Evolutionary conservation across 2,888 invertebrate genomes (phyloP).

Genomic region (Coleophora flavipennella): DNA sequence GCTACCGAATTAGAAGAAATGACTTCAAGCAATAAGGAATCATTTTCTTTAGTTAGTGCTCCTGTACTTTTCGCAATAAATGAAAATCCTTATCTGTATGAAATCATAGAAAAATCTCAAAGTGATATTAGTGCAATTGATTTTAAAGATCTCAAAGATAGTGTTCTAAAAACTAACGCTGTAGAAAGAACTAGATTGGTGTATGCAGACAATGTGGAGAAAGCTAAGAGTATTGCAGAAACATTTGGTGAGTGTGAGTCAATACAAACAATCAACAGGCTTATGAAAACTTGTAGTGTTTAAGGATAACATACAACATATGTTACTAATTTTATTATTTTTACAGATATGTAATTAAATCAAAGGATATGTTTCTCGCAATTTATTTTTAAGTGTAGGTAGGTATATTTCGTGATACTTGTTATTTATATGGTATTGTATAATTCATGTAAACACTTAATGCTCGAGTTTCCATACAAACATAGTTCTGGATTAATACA

Average conservation of each 20-base stretch:
- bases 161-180: conserved; percentile 49
- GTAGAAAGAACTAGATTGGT: conserved; percentile 44
- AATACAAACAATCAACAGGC: conserved; percentile 45
- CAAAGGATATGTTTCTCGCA: too few species aligned
- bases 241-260: conserved; percentile 51
- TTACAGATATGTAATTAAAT: too few species aligned
- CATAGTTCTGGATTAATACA: too few species aligned
- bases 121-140: conserved; percentile 74
- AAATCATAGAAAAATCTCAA: conserved; percentile 62
- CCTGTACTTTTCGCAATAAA: conserved; percentile 88
- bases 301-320: too few species aligned
- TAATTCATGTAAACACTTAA: too few species aligned
- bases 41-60: conserved; percentile 82
- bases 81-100: conserved; percentile 78
- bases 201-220: conserved; percentile 40
- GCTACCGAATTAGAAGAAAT: conserved; percentile 48
- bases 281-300: conserved; percentile 35
- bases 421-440: too few species aligned
- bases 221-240: conserved; percentile 41
- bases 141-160: conserved; percentile 62
- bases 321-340: too few species aligned
- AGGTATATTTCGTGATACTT: too few species aligned
- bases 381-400: too few species aligned
- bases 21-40: conserved; percentile 70
- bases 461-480: too few species aligned